These are phyloP conservation scores for Sylvia borin DNA, from an alignment of 2,797 vertebrate species.

Conservation along the genomic window DNA sequence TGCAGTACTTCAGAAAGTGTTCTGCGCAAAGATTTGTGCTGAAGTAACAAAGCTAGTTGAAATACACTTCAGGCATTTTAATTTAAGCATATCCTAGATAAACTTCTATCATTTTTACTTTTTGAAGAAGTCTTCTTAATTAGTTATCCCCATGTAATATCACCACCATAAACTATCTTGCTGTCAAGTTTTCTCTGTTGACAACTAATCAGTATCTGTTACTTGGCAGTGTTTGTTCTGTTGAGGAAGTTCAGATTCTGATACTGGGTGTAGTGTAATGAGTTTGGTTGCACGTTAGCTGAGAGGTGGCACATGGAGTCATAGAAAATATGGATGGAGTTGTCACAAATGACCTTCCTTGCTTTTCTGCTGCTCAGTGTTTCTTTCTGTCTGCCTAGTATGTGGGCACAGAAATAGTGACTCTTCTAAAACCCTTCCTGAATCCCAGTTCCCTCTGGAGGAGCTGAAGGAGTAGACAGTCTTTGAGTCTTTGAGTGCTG, in stretches of 20 bases:
- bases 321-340: not conserved
- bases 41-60: not conserved
- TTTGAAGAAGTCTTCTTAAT: not conserved
- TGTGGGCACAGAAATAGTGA: not conserved
- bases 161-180: not conserved
- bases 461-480: not conserved
- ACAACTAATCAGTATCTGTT: not conserved
- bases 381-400: not conserved
- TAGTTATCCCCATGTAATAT: not conserved
- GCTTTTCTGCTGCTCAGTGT: not conserved
- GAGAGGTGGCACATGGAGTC: not conserved
- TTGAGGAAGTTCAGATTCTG: not conserved
- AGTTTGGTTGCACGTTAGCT: not conserved
- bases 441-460: not conserved
- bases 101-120: not conserved
- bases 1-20: not conserved
- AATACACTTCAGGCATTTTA: not conserved
- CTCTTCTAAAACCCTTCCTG: not conserved
- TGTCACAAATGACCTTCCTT: not conserved
- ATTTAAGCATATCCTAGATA: not conserved
- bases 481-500: not conserved
- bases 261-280: not conserved
- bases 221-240: not conserved
- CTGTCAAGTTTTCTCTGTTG: not conserved
- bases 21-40: not conserved